A percentile compares a stretch with the other conserved stretches of the same genome.
phyloP scores from a whole-genome alignment of 2,797 vertebrate species.

The Pseudomugil gertrudae region DNA sequence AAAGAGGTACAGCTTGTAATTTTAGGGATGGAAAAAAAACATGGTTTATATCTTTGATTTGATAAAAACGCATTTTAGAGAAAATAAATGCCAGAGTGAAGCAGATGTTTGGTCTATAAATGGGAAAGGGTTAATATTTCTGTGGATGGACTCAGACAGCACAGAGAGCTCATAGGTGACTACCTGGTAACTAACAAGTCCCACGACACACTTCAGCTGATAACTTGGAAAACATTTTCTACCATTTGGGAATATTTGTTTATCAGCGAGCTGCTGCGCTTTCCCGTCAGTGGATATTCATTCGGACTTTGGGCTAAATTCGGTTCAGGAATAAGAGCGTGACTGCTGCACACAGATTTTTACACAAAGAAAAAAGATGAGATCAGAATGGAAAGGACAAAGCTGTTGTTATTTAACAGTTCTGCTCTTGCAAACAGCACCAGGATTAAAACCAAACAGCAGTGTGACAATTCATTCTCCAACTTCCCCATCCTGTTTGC shows the following conservation, averaged over 20 bases:
- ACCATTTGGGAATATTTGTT: neutral
- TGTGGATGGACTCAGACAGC: neutral
- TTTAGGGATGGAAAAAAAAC: neutral
- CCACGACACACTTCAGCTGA: neutral
- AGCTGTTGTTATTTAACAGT: neutral
- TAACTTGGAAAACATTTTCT: neutral
- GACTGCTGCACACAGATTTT: neutral
- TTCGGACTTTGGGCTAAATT: neutral
- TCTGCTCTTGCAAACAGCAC: neutral
- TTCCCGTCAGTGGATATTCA: neutral
- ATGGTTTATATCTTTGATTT: neutral
- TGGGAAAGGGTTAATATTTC: neutral
- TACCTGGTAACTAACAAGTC: neutral
- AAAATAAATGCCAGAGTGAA: neutral
- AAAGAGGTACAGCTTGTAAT: neutral
- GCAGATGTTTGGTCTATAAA: neutral
- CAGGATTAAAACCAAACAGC: neutral
- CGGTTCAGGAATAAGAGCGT: neutral
- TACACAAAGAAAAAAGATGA: neutral
- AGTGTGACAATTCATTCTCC: constrained; percentile 2
- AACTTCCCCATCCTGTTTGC: constrained; percentile 3
- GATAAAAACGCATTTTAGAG: neutral
- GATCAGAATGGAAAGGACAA: neutral
- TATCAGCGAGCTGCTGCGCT: neutral
- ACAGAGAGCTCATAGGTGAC: neutral